These are phyloP conservation scores for Sprattus sprattus DNA, from an alignment of 2,113 vertebrate genomes.

Conservation along the genomic window DNA sequence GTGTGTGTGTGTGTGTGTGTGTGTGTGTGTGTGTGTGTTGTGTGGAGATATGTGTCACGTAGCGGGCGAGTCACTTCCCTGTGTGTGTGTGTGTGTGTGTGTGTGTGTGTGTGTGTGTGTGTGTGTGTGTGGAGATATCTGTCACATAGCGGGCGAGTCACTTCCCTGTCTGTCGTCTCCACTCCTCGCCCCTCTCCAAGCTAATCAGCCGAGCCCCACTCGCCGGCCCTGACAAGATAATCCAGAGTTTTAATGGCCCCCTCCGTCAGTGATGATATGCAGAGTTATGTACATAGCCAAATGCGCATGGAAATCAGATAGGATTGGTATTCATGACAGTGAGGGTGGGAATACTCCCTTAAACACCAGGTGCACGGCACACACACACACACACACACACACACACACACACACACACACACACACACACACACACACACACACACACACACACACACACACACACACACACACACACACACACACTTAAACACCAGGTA, in stretches of 20 bases:
- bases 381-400: background rate
- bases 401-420: no score
- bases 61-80: slow-evolving; percentile 45
- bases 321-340: slow-evolving; percentile 48
- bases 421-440: no score
- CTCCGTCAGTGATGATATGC: slow-evolving; percentile 60
- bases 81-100: no score
- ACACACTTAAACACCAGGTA: background rate
- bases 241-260: slow-evolving; percentile 52
- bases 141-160: no score
- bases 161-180: slow-evolving; percentile 51
- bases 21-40: no score
- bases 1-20: no score
- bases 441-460: background rate
- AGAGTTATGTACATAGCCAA: slow-evolving; percentile 73
- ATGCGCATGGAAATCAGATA: slow-evolving; percentile 62
- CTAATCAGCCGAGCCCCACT: slow-evolving; percentile 40
- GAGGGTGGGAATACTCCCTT: slow-evolving; percentile 6
- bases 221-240: slow-evolving; percentile 50
- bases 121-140: no score
- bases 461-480: no score
- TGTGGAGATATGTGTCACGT: slow-evolving; percentile 44
- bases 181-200: slow-evolving; percentile 24
- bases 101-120: no score
- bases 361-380: background rate